Evolutionary conservation across 2,113 vertebrate species (phyloP).

Genomic region (Progne subis): DNA sequence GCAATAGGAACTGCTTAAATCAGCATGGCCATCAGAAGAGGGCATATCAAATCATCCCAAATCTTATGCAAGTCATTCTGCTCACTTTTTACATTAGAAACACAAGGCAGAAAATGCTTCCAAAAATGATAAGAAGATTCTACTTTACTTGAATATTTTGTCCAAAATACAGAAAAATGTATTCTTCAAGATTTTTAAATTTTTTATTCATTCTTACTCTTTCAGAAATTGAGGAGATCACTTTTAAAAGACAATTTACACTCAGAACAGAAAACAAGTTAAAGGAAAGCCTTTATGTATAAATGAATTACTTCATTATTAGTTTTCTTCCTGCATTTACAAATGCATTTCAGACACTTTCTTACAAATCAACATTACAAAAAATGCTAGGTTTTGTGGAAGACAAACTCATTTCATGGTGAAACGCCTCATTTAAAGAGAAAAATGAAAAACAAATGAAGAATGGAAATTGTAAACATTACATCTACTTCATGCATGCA

Average conservation of each 20-base stretch:
- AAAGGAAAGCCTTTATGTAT: not conserved
- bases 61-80: not conserved
- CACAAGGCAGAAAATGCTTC: not conserved
- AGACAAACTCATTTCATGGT: not conserved
- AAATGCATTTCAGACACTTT: not conserved
- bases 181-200: not conserved
- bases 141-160: not conserved
- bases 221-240: not conserved
- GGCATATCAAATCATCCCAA: conserved; percentile 18
- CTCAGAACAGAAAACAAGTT: not conserved
- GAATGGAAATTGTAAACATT: not conserved
- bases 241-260: not conserved
- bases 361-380: not conserved
- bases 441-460: not conserved
- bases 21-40: conserved; percentile 19
- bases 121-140: not conserved
- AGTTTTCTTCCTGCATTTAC: not conserved
- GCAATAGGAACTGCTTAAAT: conserved; percentile 48
- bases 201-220: not conserved
- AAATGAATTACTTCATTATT: not conserved
- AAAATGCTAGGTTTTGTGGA: not conserved
- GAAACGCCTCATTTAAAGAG: not conserved
- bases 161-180: not conserved
- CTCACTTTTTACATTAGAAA: not conserved
- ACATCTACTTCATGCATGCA: not conserved